Conservation (phyloP, 2,113 vertebrate species). For the Rhinogobius similis region DNA sequence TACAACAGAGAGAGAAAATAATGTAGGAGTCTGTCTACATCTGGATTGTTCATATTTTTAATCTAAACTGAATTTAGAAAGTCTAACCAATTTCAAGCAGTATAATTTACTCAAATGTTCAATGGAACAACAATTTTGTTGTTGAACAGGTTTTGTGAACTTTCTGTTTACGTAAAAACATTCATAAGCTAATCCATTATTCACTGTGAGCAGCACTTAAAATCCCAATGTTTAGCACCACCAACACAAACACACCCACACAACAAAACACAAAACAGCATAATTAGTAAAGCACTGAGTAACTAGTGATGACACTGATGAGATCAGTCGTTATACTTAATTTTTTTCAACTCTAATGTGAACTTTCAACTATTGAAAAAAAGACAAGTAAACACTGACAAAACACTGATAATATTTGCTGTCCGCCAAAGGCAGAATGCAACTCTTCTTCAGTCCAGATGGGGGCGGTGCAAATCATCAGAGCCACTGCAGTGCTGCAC, state of each 20-base stretch:
- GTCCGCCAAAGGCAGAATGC: constrained; percentile 1
- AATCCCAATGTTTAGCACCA: constrained; percentile 38
- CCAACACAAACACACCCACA: constrained; percentile 36
- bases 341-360: neutral
- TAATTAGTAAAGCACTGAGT: constrained; percentile 16
- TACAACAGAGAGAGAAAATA: constrained; percentile 13
- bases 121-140: constrained; percentile 40
- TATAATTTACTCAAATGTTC: neutral
- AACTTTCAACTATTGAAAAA: neutral
- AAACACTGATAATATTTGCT: neutral
- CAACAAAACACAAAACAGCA: constrained; percentile 11
- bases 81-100: too few relatives aligned
- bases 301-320: neutral
- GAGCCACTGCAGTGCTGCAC: constrained; percentile 23
- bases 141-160: constrained; percentile 35
- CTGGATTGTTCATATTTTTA: constrained; percentile 12
- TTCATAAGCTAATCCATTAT: constrained; percentile 51
- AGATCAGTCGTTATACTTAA: neutral
- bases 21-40: neutral
- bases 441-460: constrained; percentile 32
- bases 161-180: constrained; percentile 40
- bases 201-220: constrained; percentile 51
- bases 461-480: constrained; percentile 41
- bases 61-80: neutral
- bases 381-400: neutral